A percentile compares a stretch with the other conserved stretches of the same genome.
Conservation (phyloP, 53 echinoderm and acorn worm species). For the Patiria pectinifera region DNA sequence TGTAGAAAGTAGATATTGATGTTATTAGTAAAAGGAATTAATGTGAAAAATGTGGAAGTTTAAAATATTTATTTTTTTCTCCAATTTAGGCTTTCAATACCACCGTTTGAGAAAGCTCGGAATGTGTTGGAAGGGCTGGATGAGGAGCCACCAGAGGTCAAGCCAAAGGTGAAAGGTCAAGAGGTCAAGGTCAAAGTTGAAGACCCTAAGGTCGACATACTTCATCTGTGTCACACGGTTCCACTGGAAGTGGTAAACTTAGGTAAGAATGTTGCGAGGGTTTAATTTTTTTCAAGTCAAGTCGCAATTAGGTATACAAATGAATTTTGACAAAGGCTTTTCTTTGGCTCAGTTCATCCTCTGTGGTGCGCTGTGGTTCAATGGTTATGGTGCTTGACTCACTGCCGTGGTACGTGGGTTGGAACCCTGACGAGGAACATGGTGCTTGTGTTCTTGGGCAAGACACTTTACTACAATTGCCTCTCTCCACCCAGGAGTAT, state of each 20-base stretch:
- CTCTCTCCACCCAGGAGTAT: too few species aligned
- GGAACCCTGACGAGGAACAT: too few species aligned
- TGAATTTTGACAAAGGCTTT: too few species aligned
- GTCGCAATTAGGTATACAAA: too few species aligned
- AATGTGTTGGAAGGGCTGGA: conserved; percentile 78
- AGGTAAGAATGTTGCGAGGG: conserved; percentile 54
- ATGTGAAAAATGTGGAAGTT: neutral
- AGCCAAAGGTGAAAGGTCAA: conserved; percentile 72
- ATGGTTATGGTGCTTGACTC: too few species aligned
- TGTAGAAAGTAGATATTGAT: too few species aligned
- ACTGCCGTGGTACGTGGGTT: too few species aligned
- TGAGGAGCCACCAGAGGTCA: conserved; percentile 86
- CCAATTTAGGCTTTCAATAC: conserved; percentile 68
- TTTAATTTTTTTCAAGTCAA: neutral
- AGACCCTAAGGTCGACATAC: conserved; percentile 61
- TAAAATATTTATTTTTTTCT: neutral
- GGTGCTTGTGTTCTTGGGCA: too few species aligned
- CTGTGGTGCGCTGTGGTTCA: too few species aligned
- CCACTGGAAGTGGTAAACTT: conserved; percentile 89
- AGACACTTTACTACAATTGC: too few species aligned
- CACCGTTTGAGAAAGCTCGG: conserved; percentile 90
- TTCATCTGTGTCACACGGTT: conserved; percentile 92
- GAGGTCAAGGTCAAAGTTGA: conserved; percentile 55
- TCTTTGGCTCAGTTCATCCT: too few species aligned
- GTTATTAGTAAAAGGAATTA: too few species aligned